Base-by-base conservation (phyloP, 2,888 invertebrate species). In the Acanthoscelides obtectus region DNA sequence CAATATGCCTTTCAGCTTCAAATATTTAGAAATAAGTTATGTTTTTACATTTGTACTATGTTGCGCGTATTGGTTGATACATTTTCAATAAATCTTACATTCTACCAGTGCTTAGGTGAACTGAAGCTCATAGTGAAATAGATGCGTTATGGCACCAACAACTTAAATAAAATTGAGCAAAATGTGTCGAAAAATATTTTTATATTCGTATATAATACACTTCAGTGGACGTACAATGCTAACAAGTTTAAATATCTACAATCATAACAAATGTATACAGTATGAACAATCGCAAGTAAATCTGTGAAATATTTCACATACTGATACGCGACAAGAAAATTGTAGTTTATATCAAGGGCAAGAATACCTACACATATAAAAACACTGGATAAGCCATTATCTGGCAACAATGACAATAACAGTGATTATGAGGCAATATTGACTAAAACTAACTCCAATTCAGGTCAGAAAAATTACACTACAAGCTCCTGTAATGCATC, bases 91-190 rank as follows among this genome's bases (percentile, higher is more conserved):
- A 45, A 45, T 45, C 45, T 45, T 12, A 45, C 45, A 12, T 12
- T 6, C 45, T 45, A 45, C 45, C 45, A 45, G 17, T 45, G 45
- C 45, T 45, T 45, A 45, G 12, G 45, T 45, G 45, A 45, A 4
- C 1, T 12, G 1, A 45, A 4, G 17, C 45, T 45, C 17, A 45
- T 45, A 45, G 45, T 12, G 45, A 45, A 45, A 45, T 12, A 4
- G 45, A 45, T 45, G 45, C 45, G 45, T 12, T 45, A 70, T 72
- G 72, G 72, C 72, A 72, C 72, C 69, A 69, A 6, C 22, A 70
- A 68, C 22, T 65, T 67, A 45, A 69, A 22, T 66, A 65, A 72
- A 69, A 65, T 72, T 72, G 72, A 72, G 72, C 72, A 68, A 72
- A 65, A 72, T 67, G 70, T 63, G 72, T 70, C 69, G 67, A 69